These are phyloP conservation scores for Labrus mixtus DNA, from an alignment of 2,113 vertebrate species.

Conservation along the genomic window DNA sequence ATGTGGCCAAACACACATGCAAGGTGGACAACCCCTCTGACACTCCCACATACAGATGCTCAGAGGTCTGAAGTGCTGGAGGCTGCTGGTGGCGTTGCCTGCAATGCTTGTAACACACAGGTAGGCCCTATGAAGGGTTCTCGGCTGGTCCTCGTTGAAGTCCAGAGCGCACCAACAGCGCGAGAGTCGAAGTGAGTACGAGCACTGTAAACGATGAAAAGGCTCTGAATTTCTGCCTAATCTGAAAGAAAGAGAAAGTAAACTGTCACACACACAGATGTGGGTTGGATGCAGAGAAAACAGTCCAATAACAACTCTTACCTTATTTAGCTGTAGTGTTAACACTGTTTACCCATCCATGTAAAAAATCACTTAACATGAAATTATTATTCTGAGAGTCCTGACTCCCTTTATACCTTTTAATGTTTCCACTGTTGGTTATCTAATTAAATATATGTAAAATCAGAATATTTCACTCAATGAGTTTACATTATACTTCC, in stretches of 20 bases:
- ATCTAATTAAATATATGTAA: too few species aligned
- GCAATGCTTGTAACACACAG: slow-evolving; percentile 77
- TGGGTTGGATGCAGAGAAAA: not conserved
- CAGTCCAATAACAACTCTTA: not conserved
- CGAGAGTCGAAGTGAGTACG: slow-evolving; percentile 57
- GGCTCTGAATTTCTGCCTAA: not conserved
- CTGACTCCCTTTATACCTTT: too few species aligned
- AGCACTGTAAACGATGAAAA: slow-evolving; percentile 51
- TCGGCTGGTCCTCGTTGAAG: slow-evolving; percentile 54
- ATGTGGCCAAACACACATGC: not conserved
- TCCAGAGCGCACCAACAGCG: slow-evolving; percentile 81
- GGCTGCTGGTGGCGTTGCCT: slow-evolving; percentile 68
- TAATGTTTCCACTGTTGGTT: too few species aligned
- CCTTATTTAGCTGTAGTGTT: not conserved
- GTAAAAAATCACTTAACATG: too few species aligned
- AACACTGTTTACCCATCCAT: too few species aligned
- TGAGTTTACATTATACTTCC: too few species aligned
- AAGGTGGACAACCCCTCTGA: not conserved
- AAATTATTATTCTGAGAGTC: too few species aligned
- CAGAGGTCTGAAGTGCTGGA: slow-evolving; percentile 51
- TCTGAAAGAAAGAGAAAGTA: not conserved
- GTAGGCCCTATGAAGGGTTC: slow-evolving; percentile 43
- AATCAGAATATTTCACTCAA: too few species aligned
- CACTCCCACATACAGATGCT: slow-evolving; percentile 69
- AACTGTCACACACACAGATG: not conserved